Evolutionary conservation across 2,113 vertebrate genomes (phyloP).

Genomic region (Oreamnos americanus): DNA sequence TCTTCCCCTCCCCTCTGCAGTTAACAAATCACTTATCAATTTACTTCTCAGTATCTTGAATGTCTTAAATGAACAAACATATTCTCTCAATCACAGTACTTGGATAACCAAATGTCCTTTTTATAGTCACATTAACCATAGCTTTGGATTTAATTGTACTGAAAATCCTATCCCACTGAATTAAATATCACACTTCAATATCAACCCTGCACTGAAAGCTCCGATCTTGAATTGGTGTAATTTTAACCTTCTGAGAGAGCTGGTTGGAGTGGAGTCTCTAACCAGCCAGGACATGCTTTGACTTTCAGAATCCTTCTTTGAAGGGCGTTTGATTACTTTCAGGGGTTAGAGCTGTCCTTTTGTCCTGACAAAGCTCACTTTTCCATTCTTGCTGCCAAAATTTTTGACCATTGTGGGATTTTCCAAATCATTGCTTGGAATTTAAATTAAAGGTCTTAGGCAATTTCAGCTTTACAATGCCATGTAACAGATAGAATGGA

Average conservation of each 20-base stretch:
- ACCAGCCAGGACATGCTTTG: constrained; percentile 37
- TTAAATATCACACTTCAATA: constrained; percentile 56
- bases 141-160: constrained; percentile 40
- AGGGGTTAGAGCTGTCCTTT: constrained; percentile 47
- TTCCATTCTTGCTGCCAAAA: constrained; percentile 53
- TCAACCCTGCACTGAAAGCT: constrained; percentile 22
- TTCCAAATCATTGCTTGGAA: constrained; percentile 52
- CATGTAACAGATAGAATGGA: not conserved
- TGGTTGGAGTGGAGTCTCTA: constrained; percentile 43
- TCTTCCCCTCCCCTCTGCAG: not conserved
- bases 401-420: constrained; percentile 49
- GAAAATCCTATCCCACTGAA: constrained; percentile 47
- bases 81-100: not conserved
- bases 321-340: constrained; percentile 63
- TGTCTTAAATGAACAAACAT: not conserved
- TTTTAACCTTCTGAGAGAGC: constrained; percentile 50
- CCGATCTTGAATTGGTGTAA: constrained; percentile 41
- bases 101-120: constrained; percentile 12
- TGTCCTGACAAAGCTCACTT: constrained; percentile 55
- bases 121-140: constrained; percentile 16
- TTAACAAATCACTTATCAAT: not conserved
- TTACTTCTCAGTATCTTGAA: constrained; percentile 25
- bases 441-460: constrained; percentile 62
- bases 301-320: constrained; percentile 43
- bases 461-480: constrained; percentile 58